A percentile compares a stretch with the other conserved stretches of the same genome.
Conservation (phyloP, 2,888 invertebrate genomes). For the Miltochrista miniata region DNA sequence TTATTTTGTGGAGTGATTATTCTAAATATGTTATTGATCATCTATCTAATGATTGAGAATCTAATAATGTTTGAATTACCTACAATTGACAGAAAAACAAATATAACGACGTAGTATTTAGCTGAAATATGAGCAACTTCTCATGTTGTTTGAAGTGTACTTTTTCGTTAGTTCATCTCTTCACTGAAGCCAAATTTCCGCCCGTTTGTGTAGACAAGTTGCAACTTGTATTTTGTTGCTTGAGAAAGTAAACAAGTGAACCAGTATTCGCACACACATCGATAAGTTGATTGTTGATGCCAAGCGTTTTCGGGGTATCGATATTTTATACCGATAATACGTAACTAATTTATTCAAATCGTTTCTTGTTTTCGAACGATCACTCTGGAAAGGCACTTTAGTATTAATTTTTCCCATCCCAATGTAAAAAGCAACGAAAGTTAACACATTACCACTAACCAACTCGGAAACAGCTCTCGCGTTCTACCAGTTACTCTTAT, state of each 20-base stretch:
- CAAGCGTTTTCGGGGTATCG: neutral
- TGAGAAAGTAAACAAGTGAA: slow-evolving; percentile 13
- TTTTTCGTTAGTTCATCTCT: slow-evolving; percentile 52
- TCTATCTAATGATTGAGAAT: too few relatives aligned
- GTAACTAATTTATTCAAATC: slow-evolving; percentile 7
- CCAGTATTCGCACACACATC: slow-evolving; percentile 9
- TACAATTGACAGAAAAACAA: too few relatives aligned
- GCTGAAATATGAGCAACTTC: too few relatives aligned
- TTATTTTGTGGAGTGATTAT: too few relatives aligned
- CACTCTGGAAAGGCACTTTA: slow-evolving; percentile 21
- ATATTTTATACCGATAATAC: neutral
- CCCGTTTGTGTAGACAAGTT: slow-evolving; percentile 40
- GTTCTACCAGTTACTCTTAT: slow-evolving; percentile 63
- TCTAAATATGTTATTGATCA: too few relatives aligned
- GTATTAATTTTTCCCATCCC: slow-evolving; percentile 34
- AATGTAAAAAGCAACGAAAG: slow-evolving; percentile 36
- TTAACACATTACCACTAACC: slow-evolving; percentile 35
- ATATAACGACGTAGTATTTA: too few relatives aligned
- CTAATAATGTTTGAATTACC: too few relatives aligned
- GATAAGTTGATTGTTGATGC: neutral
- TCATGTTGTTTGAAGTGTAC: too few relatives aligned
- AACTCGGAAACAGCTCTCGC: slow-evolving; percentile 47
- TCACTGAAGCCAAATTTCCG: slow-evolving; percentile 35
- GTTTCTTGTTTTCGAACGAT: slow-evolving; percentile 13
- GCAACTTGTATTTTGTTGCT: slow-evolving; percentile 29